Conservation (phyloP, 2,113 vertebrate species). For the Eira barbara region DNA sequence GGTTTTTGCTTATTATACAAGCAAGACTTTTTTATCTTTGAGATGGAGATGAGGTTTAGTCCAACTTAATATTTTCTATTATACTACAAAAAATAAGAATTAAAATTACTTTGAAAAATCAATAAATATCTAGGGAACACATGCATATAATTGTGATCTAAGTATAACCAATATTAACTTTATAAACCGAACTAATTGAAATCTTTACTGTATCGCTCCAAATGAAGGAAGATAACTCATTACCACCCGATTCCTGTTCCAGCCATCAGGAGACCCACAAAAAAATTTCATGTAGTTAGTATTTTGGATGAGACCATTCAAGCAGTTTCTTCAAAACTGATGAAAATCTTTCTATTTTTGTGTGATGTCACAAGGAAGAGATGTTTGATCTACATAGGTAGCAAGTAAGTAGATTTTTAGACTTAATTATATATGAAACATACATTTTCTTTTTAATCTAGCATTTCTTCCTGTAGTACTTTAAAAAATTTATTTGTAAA, state of each 20-base stretch:
- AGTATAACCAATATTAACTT: constrained; percentile 7
- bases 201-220: not conserved
- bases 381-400: not conserved
- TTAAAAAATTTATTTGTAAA: constrained; percentile 28
- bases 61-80: constrained; percentile 2
- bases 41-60: not conserved
- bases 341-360: constrained; percentile 12
- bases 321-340: not conserved
- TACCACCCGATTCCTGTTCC: not conserved
- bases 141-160: not conserved
- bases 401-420: not conserved
- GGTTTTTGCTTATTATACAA: not conserved
- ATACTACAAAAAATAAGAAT: not conserved
- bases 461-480: not conserved
- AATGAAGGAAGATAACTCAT: constrained; percentile 10
- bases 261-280: not conserved
- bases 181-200: not conserved
- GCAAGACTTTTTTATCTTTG: constrained; percentile 20
- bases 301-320: constrained; percentile 3
- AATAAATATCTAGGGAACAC: not conserved
- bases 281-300: not conserved
- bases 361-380: not conserved
- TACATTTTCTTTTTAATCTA: not conserved
- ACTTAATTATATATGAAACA: not conserved
- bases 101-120: constrained; percentile 40